Evolutionary conservation across 2,797 vertebrate species (phyloP), one percentile per base, ranked within the genome.

Genomic region (Girardinus metallicus): DNA sequence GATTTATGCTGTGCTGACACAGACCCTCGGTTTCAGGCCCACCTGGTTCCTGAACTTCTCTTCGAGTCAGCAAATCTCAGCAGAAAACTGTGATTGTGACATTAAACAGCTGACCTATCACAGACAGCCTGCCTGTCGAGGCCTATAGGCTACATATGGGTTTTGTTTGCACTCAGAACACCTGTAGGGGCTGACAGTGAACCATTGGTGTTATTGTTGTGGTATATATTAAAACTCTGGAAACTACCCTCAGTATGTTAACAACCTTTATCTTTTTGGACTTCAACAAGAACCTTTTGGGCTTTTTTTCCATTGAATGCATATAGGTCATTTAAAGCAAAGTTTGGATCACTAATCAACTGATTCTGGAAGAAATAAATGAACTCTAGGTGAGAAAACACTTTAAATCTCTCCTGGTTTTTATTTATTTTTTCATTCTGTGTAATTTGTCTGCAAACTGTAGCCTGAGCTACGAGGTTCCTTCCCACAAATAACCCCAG

Each of bases 321-420:
- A 8, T 68, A 12, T 68, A 43, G 12, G 13, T 11, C 21, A 16
- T 12, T 70, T 43, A 43, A 43, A n/a, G 12, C 12, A 43, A 43
- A 26, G 39, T n/a, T 4, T 12, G 18, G 18, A 41, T 47, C 46
- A 73, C 31, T 60, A 1, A 60, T 60, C 29, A 31, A 47, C n/a
- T 10, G 26, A 47, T 73, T 46, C 44, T 16, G 44, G 36, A 46
- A 34, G 49, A 62, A 68, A 26, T 39, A 68, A 66, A 66, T 64
- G 6, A 76, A 49, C 44, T 68, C 13, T 26, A 39, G 31, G 44
- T 68, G 75, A 39, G 44, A 76, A 76, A 68, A 66, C 31, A 15
- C 31, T 47, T 31, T 21, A n/a, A 39, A 36, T 64, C 44, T 76
- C 23, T 36, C 5, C n/a, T 31, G n/a, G 7, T 12, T 31, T 18